Evolutionary conservation across 2,113 vertebrate species (phyloP).

Genomic region (Hyla sarda): DNA sequence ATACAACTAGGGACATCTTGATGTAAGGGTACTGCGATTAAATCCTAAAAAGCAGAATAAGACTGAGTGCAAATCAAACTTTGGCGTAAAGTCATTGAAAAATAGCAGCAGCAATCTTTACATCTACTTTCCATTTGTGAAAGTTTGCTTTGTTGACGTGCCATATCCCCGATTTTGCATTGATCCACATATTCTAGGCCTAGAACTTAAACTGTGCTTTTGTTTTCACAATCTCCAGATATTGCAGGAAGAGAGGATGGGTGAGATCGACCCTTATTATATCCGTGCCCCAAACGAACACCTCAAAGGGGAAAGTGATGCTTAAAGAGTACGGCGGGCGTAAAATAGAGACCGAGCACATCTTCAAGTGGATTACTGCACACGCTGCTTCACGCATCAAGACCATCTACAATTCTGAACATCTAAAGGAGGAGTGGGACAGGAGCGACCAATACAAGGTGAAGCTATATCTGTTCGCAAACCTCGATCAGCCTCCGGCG

Average conservation of each 20-base stretch:
- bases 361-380: constrained; percentile 97
- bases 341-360: constrained; percentile 85
- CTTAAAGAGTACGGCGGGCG: constrained; percentile 90
- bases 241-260: constrained; percentile 92
- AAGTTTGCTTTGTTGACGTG: too few relatives aligned
- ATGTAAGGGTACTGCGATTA: too few relatives aligned
- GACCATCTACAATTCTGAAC: constrained; percentile 82
- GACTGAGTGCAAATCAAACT: too few relatives aligned
- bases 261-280: constrained; percentile 93
- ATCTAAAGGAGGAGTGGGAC: constrained; percentile 89
- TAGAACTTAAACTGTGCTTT: not conserved
- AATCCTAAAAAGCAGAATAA: too few relatives aligned
- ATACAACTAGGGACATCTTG: too few relatives aligned
- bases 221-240: constrained; percentile 72
- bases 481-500: constrained; percentile 88
- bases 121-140: too few relatives aligned
- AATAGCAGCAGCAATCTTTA: too few relatives aligned
- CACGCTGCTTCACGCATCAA: constrained; percentile 92
- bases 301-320: constrained; percentile 97
- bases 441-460: constrained; percentile 81
- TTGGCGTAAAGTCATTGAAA: too few relatives aligned
- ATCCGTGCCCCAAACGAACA: constrained; percentile 95
- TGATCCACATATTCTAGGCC: too few relatives aligned
- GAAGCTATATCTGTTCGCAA: constrained; percentile 94
- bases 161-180: too few relatives aligned